phyloP scores from a whole-genome alignment of 1,140 invertebrate species.

The Microvelia longipes region DNA sequence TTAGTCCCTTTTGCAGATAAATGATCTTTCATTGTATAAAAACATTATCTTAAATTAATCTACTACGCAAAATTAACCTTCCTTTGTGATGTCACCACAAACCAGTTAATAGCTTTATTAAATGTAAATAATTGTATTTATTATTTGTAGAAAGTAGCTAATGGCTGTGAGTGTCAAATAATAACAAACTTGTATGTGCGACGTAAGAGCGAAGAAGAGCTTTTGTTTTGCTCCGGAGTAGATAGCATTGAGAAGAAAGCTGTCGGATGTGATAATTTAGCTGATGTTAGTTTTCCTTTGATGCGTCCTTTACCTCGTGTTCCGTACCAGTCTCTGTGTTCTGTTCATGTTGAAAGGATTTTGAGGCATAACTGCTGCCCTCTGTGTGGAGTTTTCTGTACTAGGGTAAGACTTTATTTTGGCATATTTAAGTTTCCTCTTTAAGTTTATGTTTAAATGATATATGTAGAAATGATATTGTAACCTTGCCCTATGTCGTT shows the following conservation, averaged over 20 bases:
- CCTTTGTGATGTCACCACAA: no score
- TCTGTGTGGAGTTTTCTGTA: slow-evolving; percentile 78
- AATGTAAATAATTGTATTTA: no score
- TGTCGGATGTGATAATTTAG: slow-evolving; percentile 64
- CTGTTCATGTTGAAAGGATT: slow-evolving; percentile 59
- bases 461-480: no score
- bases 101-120: no score
- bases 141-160: no score
- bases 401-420: slow-evolving; percentile 67
- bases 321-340: slow-evolving; percentile 71
- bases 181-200: slow-evolving; percentile 1
- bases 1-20: no score
- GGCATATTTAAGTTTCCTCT: no score
- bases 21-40: no score
- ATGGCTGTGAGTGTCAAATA: slow-evolving; percentile 2
- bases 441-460: no score
- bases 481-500: no score
- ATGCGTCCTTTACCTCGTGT: slow-evolving; percentile 59
- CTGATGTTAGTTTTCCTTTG: slow-evolving; percentile 38
- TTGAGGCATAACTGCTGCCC: slow-evolving; percentile 75
- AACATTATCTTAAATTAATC: no score
- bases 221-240: slow-evolving; percentile 49
- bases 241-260: slow-evolving; percentile 62
- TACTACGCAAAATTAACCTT: no score
- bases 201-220: slow-evolving; percentile 6